These are phyloP conservation scores for Rhabdomys pumilio DNA, from an alignment of 2,797 vertebrate genomes.

Conservation along the genomic window DNA sequence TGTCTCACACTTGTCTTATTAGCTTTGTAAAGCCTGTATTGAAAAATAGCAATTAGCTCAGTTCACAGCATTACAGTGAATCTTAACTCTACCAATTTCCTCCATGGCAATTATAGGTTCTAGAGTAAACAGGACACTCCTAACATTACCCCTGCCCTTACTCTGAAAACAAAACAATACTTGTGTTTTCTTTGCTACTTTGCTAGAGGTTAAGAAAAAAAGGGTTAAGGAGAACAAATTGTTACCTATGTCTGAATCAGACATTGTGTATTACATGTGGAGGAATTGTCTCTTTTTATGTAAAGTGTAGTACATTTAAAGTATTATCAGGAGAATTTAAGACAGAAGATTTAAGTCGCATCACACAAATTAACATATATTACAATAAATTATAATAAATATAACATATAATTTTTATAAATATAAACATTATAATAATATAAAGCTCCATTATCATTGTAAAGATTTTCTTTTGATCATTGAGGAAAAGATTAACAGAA, in stretches of 20 bases:
- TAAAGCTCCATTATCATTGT: background rate
- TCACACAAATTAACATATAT: background rate
- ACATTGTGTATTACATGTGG: background rate
- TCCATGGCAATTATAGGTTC: constrained; percentile 68
- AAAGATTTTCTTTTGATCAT: background rate
- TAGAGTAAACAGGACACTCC: constrained; percentile 44
- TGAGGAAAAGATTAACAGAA: background rate
- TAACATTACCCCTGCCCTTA: background rate
- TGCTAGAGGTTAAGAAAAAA: background rate
- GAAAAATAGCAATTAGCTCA: constrained; percentile 76
- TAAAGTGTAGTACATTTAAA: background rate
- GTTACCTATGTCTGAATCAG: background rate
- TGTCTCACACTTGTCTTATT: constrained; percentile 73
- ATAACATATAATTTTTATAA: background rate
- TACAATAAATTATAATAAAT: background rate
- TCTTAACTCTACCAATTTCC: constrained; percentile 72
- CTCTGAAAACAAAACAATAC: constrained; percentile 23
- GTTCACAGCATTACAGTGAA: constrained; percentile 69
- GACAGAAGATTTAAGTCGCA: background rate
- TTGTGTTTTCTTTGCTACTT: background rate
- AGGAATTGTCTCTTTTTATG: background rate
- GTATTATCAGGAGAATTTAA: background rate
- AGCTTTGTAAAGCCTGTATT: background rate
- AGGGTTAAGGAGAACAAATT: background rate
- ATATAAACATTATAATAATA: background rate